Evolutionary conservation across 2,888 invertebrate genomes (phyloP), one percentile per base, ranked within the genome.

Genomic region (Zaprionus obscuricornis): DNA sequence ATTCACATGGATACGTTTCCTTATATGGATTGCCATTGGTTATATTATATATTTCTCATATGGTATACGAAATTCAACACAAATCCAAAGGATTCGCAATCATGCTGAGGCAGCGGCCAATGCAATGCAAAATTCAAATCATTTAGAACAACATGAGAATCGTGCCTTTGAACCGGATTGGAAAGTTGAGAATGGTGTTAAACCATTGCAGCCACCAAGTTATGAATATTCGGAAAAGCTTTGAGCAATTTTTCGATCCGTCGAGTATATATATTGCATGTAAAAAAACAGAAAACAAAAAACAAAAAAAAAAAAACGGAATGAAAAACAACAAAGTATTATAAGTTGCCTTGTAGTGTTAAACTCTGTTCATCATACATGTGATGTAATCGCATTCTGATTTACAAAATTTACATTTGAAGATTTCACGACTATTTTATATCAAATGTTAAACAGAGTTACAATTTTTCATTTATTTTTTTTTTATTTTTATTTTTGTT

Each of bases 1-100:
- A 42, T 92, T 93, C 83, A 98, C 98, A 1, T 98, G 98, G 98
- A 93, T 97, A 55, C 92, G 97, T 83, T 97, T 98, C 91, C 91
- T 92, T 47, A 92, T 96, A 10, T 98, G 98, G 98, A 92, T 98
- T 74, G 86, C 92, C 4, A 91, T 97, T 58, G 98, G 97, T 92
- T 95, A 96, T 85, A 78, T 93, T 1, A 96, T 98, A 83, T 98
- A 98, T 90, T 96, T 97, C 89, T 89, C 91, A 64, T 98, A 98
- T 87, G 97, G 97, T 34, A 93, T 97, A 52, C 91, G 92, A 29
- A 92, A 97, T 87, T 97, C 97, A 52, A 91, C 92, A 0, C 93
- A 95, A 77, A 88, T 88, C 14, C 6, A 29, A 0, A 63, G 88
- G 2, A 69, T 51, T 49, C 92, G 92, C 29, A 88, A 88, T 62